These are phyloP conservation scores for Andrena praecox DNA, from an alignment of 2,888 invertebrate species.

Conservation along the genomic window DNA sequence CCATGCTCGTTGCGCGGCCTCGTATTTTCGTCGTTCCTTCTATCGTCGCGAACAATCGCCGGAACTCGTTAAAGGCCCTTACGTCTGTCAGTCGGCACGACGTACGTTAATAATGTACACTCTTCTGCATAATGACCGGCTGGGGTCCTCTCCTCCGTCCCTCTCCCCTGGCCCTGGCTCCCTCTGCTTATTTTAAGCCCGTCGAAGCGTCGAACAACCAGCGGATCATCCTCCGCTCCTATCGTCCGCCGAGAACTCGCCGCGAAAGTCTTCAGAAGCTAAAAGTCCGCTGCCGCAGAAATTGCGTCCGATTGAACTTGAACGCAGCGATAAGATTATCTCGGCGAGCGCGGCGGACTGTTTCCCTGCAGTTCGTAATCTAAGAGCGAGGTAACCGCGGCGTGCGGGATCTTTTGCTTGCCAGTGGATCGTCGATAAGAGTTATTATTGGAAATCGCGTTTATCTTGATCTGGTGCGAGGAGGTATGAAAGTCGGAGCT, in stretches of 20 bases:
- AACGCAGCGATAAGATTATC: too few species aligned
- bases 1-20: not conserved
- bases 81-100: slow-evolving; percentile 58
- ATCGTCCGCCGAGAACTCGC: slow-evolving; percentile 12
- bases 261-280: not conserved
- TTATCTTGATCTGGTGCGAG: too few species aligned
- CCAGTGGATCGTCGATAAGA: too few species aligned
- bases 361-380: too few species aligned
- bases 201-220: slow-evolving; percentile 18
- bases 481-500: too few species aligned
- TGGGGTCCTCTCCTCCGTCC: slow-evolving; percentile 6
- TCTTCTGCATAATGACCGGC: slow-evolving; percentile 58
- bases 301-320: not conserved
- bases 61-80: slow-evolving; percentile 68
- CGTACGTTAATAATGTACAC: slow-evolving; percentile 60
- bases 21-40: slow-evolving; percentile 51
- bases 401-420: too few species aligned
- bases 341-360: too few species aligned
- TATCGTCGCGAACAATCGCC: slow-evolving; percentile 66
- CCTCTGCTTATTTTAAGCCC: not conserved
- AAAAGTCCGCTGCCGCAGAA: too few species aligned
- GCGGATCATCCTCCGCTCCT: not conserved
- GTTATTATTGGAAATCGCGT: too few species aligned
- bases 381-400: too few species aligned
- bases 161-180: not conserved